phyloP scores from a whole-genome alignment of 2,797 vertebrate genomes.

The Perdix hodgsoniae region DNA sequence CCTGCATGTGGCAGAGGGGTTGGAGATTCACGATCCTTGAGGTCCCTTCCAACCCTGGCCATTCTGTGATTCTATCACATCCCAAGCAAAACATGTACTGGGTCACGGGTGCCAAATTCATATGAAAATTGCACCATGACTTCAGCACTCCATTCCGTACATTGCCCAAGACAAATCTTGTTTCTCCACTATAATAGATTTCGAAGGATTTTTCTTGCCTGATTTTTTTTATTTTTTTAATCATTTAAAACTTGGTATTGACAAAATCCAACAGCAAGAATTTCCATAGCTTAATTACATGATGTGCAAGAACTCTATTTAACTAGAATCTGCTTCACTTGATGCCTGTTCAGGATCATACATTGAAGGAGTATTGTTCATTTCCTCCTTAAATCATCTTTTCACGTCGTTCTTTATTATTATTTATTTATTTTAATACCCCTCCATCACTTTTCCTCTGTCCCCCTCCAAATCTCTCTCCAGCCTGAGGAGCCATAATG shows the following conservation, averaged over 20 bases:
- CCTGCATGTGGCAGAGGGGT: too few relatives aligned
- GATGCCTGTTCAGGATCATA: not conserved
- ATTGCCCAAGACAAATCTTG: not conserved
- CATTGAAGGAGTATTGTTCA: not conserved
- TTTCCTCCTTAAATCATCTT: not conserved
- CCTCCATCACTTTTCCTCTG: not conserved
- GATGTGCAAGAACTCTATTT: rapidly evolving
- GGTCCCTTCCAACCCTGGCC: too few relatives aligned
- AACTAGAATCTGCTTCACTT: not conserved
- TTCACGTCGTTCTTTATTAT: rapidly evolving
- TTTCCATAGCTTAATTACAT: not conserved
- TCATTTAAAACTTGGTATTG: not conserved
- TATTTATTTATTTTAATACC: not conserved
- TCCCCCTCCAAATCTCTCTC: rapidly evolving
- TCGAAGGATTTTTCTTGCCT: not conserved
- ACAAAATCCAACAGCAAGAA: not conserved
- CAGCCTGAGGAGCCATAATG: not conserved
- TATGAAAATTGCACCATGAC: not conserved
- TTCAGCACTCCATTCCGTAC: not conserved
- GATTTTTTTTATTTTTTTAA: not conserved
- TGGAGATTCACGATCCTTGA: too few relatives aligned
- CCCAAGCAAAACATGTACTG: rapidly evolving
- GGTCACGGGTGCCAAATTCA: not conserved
- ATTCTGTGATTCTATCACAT: not conserved
- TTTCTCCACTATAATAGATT: not conserved